Conservation (phyloP, 2,113 vertebrate genomes). For the Sarotherodon lohbergeri region DNA sequence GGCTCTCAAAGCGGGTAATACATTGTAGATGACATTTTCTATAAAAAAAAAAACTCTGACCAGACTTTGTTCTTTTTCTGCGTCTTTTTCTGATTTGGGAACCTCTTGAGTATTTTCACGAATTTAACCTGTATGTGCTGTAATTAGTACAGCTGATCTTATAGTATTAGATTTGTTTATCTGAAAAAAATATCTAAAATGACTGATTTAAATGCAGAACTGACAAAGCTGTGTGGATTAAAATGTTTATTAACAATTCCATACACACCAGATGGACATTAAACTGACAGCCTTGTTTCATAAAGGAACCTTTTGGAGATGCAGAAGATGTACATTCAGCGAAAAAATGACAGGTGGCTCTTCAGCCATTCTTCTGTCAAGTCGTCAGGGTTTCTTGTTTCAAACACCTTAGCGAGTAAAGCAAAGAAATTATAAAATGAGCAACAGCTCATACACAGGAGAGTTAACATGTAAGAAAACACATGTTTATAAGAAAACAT, state of each 20-base stretch:
- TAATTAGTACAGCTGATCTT: not conserved
- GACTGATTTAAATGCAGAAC: not conserved
- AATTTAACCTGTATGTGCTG: not conserved
- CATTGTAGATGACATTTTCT: slow-evolving; percentile 35
- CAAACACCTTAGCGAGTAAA: slow-evolving; percentile 66
- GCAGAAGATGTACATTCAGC: slow-evolving; percentile 24
- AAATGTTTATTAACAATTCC: not conserved
- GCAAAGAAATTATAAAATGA: not conserved
- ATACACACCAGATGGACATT: not conserved
- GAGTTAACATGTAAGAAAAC: not conserved
- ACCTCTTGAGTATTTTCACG: not conserved
- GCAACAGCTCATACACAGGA: not conserved
- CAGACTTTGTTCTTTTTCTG: not conserved
- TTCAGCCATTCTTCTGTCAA: slow-evolving; percentile 78
- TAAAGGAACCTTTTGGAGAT: not conserved
- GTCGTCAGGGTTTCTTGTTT: slow-evolving; percentile 73
- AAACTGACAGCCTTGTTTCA: not conserved
- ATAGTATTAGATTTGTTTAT: not conserved
- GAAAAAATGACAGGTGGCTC: slow-evolving; percentile 72
- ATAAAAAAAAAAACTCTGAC: slow-evolving; percentile 5
- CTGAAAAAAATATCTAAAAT: not conserved
- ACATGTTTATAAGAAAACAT: not conserved
- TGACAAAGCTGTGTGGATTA: not conserved
- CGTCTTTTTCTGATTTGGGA: not conserved
- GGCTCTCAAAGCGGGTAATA: slow-evolving; percentile 30